Evolutionary conservation across 2,797 vertebrate genomes (phyloP).

Genomic region (Decapterus maruadsi): DNA sequence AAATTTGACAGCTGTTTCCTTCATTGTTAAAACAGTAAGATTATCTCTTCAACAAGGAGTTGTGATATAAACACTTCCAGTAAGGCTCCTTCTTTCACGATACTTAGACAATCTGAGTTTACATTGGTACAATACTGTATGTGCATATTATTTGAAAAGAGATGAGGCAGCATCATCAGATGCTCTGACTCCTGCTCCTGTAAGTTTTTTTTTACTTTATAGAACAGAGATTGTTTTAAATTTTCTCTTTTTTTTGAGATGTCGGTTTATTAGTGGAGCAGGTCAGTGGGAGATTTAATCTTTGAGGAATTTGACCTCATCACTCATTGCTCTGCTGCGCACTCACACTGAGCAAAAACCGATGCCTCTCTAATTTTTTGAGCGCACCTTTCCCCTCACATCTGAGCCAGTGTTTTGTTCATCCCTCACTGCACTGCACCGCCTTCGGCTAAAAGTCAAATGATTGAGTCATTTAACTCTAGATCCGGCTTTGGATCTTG

Average conservation of each 20-base stretch:
- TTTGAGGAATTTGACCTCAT: slow-evolving; percentile 70
- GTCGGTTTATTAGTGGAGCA: slow-evolving; percentile 54
- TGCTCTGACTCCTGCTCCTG: background rate
- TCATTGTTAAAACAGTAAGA: background rate
- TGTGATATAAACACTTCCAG: background rate
- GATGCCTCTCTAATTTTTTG: slow-evolving; percentile 40
- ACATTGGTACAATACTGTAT: background rate
- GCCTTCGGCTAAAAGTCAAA: slow-evolving; percentile 18
- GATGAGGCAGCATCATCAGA: background rate
- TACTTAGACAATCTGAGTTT: background rate
- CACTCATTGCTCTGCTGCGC: slow-evolving; percentile 41
- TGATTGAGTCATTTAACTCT: background rate
- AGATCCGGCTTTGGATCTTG: background rate
- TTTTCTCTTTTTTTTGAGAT: slow-evolving; percentile 8
- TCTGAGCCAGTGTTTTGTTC: slow-evolving; percentile 14
- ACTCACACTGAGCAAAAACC: slow-evolving; percentile 38
- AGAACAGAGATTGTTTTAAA: slow-evolving; percentile 35
- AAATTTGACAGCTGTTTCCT: background rate
- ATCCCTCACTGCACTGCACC: background rate
- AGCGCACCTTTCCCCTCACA: slow-evolving; percentile 8
- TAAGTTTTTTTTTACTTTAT: slow-evolving; percentile 11
- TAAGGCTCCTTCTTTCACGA: background rate
- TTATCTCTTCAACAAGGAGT: background rate
- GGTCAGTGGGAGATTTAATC: slow-evolving; percentile 70
- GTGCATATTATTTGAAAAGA: slow-evolving; percentile 13